A percentile compares a stretch with the other conserved stretches of the same genome.
phyloP scores from a whole-genome alignment of 35 echinoderm and acorn worm genomes.

The Lytechinus variegatus region DNA sequence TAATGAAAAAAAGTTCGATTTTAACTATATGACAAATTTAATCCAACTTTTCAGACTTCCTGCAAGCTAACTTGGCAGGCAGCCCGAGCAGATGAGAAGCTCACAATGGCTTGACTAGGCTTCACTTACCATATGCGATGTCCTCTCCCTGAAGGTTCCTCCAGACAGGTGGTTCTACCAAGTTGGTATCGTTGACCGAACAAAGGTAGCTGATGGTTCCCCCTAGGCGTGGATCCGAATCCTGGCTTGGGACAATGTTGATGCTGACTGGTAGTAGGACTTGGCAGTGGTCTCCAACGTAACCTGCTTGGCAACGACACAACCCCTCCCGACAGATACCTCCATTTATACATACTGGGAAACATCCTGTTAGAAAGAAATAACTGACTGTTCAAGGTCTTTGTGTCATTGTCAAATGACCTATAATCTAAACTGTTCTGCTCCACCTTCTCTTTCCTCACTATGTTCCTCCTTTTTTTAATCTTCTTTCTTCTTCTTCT shows the following conservation, averaged over 20 bases:
- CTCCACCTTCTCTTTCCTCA: too few species aligned
- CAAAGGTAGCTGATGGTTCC: constrained; percentile 62
- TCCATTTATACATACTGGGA: constrained; percentile 76
- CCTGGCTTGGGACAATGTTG: constrained; percentile 44
- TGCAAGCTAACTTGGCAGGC: too few species aligned
- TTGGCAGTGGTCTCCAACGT: constrained; percentile 64
- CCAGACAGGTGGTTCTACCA: constrained; percentile 64
- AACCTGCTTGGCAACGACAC: constrained; percentile 79
- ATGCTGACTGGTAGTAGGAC: constrained; percentile 34
- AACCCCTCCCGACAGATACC: constrained; percentile 69
- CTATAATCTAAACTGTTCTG: too few species aligned
- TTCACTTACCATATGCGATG: constrained; percentile 39
- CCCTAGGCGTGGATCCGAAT: constrained; percentile 51
- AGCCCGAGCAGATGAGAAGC: too few species aligned
- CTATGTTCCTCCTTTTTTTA: too few species aligned
- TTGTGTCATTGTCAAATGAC: too few species aligned
- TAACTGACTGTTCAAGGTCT: too few species aligned
- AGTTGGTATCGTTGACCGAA: constrained; percentile 61
- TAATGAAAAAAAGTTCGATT: too few species aligned
- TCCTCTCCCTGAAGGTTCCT: constrained; percentile 8
- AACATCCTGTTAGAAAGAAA: constrained; percentile 60
- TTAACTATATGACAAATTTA: too few species aligned
- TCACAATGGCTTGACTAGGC: neutral
- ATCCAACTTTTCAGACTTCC: too few species aligned
- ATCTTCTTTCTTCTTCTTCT: too few species aligned